Conservation (phyloP, 2,113 vertebrate species). For the Carassius gibelio region DNA sequence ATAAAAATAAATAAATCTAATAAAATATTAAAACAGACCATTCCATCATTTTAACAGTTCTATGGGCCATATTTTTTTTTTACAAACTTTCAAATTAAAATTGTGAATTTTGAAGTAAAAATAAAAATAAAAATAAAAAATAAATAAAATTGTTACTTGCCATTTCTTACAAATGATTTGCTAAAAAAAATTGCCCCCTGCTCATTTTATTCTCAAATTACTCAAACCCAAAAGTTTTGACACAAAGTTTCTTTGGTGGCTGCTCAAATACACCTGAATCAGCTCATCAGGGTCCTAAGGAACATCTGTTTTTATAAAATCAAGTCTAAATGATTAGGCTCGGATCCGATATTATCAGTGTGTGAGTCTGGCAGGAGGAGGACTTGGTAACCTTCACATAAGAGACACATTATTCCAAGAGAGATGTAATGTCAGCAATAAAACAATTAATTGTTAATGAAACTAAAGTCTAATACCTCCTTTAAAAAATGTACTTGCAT, state of each 20-base stretch:
- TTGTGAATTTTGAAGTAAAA: too few species aligned
- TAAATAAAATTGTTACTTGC: too few species aligned
- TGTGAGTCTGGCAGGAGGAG: conserved; percentile 26
- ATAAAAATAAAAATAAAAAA: too few species aligned
- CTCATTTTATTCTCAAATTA: background rate
- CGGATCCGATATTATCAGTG: conserved; percentile 18
- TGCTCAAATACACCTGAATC: conserved; percentile 26
- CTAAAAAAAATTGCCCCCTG: background rate
- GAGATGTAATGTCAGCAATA: background rate
- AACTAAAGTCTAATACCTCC: background rate
- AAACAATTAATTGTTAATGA: background rate
- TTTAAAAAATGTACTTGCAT: background rate
- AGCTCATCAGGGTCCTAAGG: conserved; percentile 35
- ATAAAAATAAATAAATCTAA: too few species aligned
- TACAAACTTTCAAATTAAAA: too few species aligned
- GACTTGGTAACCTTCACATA: conserved; percentile 40
- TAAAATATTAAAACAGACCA: too few species aligned
- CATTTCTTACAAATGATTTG: too few species aligned
- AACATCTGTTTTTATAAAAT: conserved; percentile 59
- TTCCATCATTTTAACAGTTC: too few species aligned
- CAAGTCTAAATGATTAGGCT: conserved; percentile 23
- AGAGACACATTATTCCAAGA: conserved; percentile 22
- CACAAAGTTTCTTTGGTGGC: background rate
- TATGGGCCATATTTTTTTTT: too few species aligned
- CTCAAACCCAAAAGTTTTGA: background rate